A percentile compares a stretch with the other conserved stretches of the same genome.
phyloP scores from a whole-genome alignment of 2,888 invertebrate genomes.

The Eretmocerus hayati region DNA sequence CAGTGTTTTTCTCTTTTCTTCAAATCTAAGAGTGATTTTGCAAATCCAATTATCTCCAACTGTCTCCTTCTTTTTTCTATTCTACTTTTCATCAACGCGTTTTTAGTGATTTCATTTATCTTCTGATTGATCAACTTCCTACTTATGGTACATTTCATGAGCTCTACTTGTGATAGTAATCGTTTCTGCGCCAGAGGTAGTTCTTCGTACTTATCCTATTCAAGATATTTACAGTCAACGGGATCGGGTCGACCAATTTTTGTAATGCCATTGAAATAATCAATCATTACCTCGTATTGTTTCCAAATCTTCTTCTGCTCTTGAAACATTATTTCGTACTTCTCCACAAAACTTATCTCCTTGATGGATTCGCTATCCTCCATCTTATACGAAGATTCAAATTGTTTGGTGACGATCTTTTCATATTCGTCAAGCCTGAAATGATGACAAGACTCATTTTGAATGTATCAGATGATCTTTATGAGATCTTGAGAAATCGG shows the following conservation, averaged over 20 bases:
- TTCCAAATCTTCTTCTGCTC: slow-evolving; percentile 12
- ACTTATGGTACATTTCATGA: slow-evolving; percentile 7
- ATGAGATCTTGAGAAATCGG: no score
- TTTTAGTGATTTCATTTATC: slow-evolving; percentile 8
- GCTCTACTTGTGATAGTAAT: neutral
- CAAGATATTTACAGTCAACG: neutral
- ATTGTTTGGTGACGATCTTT: slow-evolving; percentile 8
- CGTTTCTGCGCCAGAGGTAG: slow-evolving; percentile 11
- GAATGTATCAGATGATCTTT: no score
- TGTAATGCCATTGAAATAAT: neutral
- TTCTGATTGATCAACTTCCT: slow-evolving; percentile 3
- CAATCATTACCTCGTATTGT: slow-evolving; percentile 13
- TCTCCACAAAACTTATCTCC: slow-evolving; percentile 7
- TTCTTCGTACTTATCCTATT: slow-evolving; percentile 14
- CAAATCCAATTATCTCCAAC: slow-evolving; percentile 14
- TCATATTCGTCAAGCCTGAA: slow-evolving; percentile 18
- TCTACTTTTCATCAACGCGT: slow-evolving; percentile 1
- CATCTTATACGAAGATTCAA: slow-evolving; percentile 7
- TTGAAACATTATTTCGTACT: slow-evolving; percentile 13
- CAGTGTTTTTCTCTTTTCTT: slow-evolving; percentile 8
- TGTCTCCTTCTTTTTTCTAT: slow-evolving; percentile 10
- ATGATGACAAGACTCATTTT: no score
- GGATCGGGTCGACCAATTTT: neutral
- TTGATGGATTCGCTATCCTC: slow-evolving; percentile 16
- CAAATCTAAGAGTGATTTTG: slow-evolving; percentile 10